Conservation (phyloP, 2,797 vertebrate species). For the Halcyon smyrnensis region DNA sequence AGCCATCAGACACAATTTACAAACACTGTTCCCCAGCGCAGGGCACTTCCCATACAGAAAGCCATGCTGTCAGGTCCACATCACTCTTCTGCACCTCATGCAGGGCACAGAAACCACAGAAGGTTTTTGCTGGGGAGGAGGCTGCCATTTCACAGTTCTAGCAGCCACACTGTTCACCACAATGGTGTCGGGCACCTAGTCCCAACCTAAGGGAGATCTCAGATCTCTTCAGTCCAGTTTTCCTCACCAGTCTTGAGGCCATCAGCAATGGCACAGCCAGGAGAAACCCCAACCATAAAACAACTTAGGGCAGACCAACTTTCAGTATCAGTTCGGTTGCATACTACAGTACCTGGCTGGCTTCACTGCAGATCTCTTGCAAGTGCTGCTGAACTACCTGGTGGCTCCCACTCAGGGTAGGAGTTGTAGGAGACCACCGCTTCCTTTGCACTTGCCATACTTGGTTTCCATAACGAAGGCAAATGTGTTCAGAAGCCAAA, state of each 20-base stretch:
- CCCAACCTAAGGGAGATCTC: background rate
- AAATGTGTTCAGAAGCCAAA: accelerated
- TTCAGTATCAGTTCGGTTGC: background rate
- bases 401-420: accelerated
- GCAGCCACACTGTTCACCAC: background rate
- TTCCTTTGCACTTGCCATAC: accelerated
- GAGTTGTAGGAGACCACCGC: accelerated
- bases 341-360: background rate
- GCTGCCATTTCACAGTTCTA: background rate
- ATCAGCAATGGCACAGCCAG: background rate
- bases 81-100: background rate
- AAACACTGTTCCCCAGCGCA: background rate
- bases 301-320: accelerated
- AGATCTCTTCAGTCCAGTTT: background rate
- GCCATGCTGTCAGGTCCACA: accelerated
- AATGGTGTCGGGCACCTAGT: background rate
- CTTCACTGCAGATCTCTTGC: background rate
- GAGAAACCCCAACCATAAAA: accelerated
- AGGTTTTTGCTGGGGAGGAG: accelerated
- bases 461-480: background rate
- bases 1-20: background rate
- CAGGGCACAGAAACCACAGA: background rate
- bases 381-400: background rate
- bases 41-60: accelerated
- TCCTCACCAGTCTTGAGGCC: background rate